Percentiles rank a stretch among this genome's conserved stretches.
Evolutionary conservation across 2,888 invertebrate species (phyloP).

Genomic region (Folsomia manolachei): DNA sequence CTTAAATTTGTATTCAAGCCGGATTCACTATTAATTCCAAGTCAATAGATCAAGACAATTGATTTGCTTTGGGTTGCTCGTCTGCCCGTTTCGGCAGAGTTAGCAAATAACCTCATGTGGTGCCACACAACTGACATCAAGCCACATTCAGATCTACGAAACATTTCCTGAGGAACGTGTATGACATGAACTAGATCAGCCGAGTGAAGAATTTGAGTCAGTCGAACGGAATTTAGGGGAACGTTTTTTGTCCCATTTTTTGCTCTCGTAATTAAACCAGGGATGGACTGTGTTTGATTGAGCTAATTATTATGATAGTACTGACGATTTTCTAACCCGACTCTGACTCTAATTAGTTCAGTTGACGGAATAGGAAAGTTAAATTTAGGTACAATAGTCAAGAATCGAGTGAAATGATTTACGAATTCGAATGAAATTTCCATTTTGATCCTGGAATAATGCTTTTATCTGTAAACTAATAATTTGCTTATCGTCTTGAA

Average conservation of each 20-base stretch:
- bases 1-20: no score
- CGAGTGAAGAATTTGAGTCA: background rate
- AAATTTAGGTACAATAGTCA: no score
- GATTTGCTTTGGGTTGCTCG: no score
- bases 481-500: background rate
- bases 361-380: no score
- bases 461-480: background rate
- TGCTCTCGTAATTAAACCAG: no score
- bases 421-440: background rate
- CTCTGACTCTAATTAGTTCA: no score
- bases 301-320: no score
- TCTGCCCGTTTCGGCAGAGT: background rate
- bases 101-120: background rate
- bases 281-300: no score
- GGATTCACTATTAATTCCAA: conserved; percentile 32
- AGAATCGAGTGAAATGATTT: no score
- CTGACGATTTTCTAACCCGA: no score
- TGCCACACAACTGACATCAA: background rate
- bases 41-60: conserved; percentile 33
- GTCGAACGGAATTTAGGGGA: no score
- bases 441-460: background rate
- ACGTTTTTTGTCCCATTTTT: no score
- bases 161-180: background rate
- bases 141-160: background rate
- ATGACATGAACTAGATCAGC: background rate